Evolutionary conservation across 2,888 invertebrate species (phyloP).

Genomic region (Eucriotettix oculatus): DNA sequence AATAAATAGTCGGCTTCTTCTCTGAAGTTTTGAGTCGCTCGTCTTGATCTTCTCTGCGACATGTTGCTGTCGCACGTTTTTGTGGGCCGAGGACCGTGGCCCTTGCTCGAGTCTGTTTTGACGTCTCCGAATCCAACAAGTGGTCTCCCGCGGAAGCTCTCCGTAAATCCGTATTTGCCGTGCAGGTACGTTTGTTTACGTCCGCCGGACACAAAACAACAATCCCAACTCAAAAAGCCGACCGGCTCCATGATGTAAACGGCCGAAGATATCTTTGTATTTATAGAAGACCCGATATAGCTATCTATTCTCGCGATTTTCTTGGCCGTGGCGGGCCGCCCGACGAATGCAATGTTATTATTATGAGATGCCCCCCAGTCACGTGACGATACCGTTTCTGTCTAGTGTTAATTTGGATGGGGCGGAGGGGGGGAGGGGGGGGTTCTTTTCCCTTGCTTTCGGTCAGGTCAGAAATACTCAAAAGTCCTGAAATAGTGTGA

Average conservation of each 20-base stretch:
- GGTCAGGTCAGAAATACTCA: constrained; percentile 9
- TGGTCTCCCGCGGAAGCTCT: too few relatives aligned
- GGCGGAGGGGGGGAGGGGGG: background rate
- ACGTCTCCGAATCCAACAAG: too few relatives aligned
- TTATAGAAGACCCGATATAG: background rate
- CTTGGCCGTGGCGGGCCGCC: background rate
- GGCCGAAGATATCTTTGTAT: background rate
- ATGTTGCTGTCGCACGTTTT: too few relatives aligned
- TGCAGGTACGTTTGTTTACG: too few relatives aligned
- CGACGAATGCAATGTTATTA: background rate
- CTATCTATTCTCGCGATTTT: background rate
- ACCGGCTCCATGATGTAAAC: background rate
- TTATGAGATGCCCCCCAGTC: background rate
- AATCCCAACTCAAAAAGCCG: background rate
- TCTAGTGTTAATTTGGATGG: background rate
- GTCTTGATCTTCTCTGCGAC: too few relatives aligned
- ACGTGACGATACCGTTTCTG: background rate
- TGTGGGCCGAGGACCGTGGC: too few relatives aligned
- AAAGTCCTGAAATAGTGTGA: constrained; percentile 8
- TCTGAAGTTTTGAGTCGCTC: too few relatives aligned
- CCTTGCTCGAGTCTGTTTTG: too few relatives aligned
- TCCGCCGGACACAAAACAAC: background rate
- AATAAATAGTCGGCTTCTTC: too few relatives aligned
- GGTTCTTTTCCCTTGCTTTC: background rate
- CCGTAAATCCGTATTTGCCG: too few relatives aligned